Base-by-base conservation (phyloP, 2,888 invertebrate species). In the Tetropium fuscum region DNA sequence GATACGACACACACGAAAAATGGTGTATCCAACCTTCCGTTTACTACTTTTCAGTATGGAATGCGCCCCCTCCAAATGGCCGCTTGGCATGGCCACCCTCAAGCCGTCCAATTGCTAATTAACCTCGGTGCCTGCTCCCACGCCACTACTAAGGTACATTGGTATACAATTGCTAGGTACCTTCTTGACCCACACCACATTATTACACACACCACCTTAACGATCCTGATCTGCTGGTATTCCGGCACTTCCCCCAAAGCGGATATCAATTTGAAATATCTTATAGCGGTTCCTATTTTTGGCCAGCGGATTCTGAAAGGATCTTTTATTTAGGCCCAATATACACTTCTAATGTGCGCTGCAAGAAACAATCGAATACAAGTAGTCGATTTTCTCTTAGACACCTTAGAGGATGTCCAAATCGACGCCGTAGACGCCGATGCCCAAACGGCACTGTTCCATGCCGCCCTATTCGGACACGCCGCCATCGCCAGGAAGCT, bases 401-500 rank as follows among this genome's bases (percentile, higher is more conserved):
- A 90, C 58, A 85, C 84, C 18, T 82, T 90, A 27, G 89, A 90
- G 66, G 83, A 84, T 58, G 79, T 85, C 11, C 81, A 83, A 56
- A 80, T 87, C 32, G 86, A 88, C 65, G 86, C 86, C 5, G 81
- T 83, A 13, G 93, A 93, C 77, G 84, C 84, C 60, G 89, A 89
- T 18, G 90, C 90, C 0, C 88, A 90, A 74, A 90, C 91, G 1
- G 88, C 93, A 0, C 84, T 94, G 6, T 91, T 92, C 70, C 86
- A 91, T 59, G 93, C 93, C 0, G 88, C 93, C 0, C 85, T 89
- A 41, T 87, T 89, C 20, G 93, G 93, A 0, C 89, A 93, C 78
- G 82, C 87, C 0, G 81, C 85, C 15, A 86, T 91, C 11, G 88
- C 90, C 2, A 85, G 85, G 43, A 82, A 88, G 38, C 82, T 94